These are phyloP conservation scores for Stenoptilia bipunctidactyla DNA, from an alignment of 2,888 invertebrate genomes.

Conservation along the genomic window DNA sequence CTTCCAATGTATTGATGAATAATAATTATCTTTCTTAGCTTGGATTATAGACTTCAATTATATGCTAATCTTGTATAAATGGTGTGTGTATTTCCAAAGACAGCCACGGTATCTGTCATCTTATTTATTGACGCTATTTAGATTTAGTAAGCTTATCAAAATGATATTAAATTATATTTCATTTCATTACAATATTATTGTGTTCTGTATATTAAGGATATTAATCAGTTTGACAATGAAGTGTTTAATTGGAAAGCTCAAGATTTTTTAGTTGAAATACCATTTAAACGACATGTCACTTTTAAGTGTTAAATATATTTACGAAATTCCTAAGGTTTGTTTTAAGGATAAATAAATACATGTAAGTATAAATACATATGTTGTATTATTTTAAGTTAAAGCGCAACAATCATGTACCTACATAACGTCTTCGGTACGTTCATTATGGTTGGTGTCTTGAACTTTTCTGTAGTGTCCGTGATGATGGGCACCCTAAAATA, in stretches of 20 bases:
- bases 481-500: no score
- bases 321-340: constrained; percentile 44
- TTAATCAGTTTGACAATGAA: constrained; percentile 40
- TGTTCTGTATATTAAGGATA: constrained; percentile 59
- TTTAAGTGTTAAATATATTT: constrained; percentile 41
- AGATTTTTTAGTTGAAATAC: constrained; percentile 16
- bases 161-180: constrained; percentile 61
- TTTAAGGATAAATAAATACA: constrained; percentile 35
- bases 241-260: constrained; percentile 53
- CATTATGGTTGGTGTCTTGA: no score
- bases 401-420: no score
- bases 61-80: no score
- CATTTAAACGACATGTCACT: constrained; percentile 17
- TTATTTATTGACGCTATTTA: constrained; percentile 64
- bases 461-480: no score
- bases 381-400: not conserved
- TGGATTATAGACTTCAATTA: no score
- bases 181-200: constrained; percentile 41
- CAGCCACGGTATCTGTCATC: constrained; percentile 17
- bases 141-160: constrained; percentile 51
- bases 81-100: no score
- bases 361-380: not conserved
- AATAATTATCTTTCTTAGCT: no score
- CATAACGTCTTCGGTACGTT: no score
- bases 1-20: no score